Percentiles rank a stretch among this genome's conserved stretches.
Conservation (phyloP, 2,888 invertebrate genomes). For the Drosophila formosana region DNA sequence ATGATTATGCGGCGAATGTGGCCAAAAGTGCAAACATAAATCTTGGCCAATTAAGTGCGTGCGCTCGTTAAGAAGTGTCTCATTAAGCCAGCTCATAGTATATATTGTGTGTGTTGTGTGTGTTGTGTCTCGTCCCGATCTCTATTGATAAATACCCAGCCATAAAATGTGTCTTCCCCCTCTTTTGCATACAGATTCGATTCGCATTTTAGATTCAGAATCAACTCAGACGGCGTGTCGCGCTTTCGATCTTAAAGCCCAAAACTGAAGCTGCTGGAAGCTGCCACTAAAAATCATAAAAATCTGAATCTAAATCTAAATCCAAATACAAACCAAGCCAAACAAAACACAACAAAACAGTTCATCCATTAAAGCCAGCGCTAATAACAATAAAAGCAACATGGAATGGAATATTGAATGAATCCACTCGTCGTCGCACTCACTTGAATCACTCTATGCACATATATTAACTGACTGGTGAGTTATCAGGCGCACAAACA, state of each 20-base stretch:
- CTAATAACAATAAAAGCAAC: constrained; percentile 42
- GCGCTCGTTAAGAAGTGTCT: constrained; percentile 59
- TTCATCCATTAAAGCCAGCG: constrained; percentile 49
- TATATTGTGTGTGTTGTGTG: background rate
- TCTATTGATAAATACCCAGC: constrained; percentile 11
- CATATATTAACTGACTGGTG: constrained; percentile 71
- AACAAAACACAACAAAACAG: constrained; percentile 37
- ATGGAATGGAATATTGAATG: constrained; percentile 79
- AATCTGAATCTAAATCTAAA: background rate
- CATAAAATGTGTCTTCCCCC: constrained; percentile 12
- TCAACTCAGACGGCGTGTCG: constrained; percentile 67
- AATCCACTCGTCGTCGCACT: constrained; percentile 38
- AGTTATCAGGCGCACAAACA: constrained; percentile 63
- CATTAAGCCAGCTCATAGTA: constrained; percentile 39
- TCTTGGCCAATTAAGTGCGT: constrained; percentile 70
- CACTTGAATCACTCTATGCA: constrained; percentile 48
- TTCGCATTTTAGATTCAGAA: constrained; percentile 11
- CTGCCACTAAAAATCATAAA: constrained; percentile 10
- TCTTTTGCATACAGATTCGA: constrained; percentile 18
- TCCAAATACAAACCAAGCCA: constrained; percentile 4
- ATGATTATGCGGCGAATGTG: constrained; percentile 1
- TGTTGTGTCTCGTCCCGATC: background rate
- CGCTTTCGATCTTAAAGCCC: constrained; percentile 34
- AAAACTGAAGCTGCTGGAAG: constrained; percentile 14
- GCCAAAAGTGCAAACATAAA: constrained; percentile 61